Evolutionary conservation across 92 coral and sea anemone genomes (phyloP).

Genomic region (Umimayanthus chanpuru): DNA sequence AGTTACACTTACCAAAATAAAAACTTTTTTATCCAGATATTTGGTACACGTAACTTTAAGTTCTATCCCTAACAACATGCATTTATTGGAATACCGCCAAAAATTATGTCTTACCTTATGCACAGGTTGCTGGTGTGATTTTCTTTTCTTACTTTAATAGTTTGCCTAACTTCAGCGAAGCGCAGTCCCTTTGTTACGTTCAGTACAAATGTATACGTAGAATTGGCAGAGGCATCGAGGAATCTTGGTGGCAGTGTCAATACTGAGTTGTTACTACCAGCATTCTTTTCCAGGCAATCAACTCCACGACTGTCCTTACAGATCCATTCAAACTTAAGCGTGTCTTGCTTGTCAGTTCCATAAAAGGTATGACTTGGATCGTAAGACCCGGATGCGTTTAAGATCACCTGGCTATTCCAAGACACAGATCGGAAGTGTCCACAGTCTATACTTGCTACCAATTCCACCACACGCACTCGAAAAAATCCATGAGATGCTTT

Average conservation of each 20-base stretch:
- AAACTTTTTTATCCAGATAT: no score
- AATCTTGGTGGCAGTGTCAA: slow-evolving; percentile 57
- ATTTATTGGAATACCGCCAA: no score
- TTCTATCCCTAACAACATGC: no score
- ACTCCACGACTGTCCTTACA: slow-evolving; percentile 47
- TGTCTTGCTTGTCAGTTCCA: not conserved
- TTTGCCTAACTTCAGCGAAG: slow-evolving; percentile 65
- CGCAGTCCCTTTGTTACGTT: slow-evolving; percentile 57
- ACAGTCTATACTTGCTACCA: slow-evolving; percentile 77
- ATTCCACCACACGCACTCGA: slow-evolving; percentile 59
- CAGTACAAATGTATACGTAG: slow-evolving; percentile 62
- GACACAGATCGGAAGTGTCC: slow-evolving; percentile 77
- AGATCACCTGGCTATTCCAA: slow-evolving; percentile 51
- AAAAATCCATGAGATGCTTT: slow-evolving; percentile 64
- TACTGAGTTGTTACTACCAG: slow-evolving; percentile 51
- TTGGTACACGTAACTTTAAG: no score
- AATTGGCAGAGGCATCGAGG: slow-evolving; percentile 42
- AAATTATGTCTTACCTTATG: slow-evolving; percentile 1
- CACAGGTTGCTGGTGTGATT: slow-evolving; percentile 11
- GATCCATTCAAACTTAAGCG: slow-evolving; percentile 74
- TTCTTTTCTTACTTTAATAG: slow-evolving; percentile 39
- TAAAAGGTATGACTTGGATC: slow-evolving; percentile 63
- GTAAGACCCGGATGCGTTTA: slow-evolving; percentile 72
- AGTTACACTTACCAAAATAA: no score
- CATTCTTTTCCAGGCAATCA: slow-evolving; percentile 53